phyloP scores from a whole-genome alignment of 2,113 vertebrate genomes.

The Cyprinodon brontotheroides region DNA sequence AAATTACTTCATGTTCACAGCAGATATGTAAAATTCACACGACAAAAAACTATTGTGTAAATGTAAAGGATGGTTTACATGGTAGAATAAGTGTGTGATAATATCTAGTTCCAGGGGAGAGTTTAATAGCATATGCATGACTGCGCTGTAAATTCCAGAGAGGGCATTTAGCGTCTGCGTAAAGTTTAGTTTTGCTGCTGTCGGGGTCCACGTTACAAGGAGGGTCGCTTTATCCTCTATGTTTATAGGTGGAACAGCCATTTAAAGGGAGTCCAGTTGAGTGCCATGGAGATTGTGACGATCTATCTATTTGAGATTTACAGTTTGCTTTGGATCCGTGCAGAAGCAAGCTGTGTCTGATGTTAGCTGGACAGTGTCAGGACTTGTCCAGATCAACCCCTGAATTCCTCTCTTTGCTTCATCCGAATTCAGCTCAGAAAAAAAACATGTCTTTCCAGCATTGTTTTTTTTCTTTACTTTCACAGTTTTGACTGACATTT shows the following conservation, averaged over 20 bases:
- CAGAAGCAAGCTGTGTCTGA: conserved; percentile 22
- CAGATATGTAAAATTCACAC: conserved; percentile 2
- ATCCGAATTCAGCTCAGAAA: conserved; percentile 8
- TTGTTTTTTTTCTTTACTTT: conserved; percentile 8
- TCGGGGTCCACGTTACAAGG: conserved; percentile 15
- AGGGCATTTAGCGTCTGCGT: conserved; percentile 52
- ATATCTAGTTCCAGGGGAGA: conserved; percentile 47
- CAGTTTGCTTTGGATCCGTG: conserved; percentile 27
- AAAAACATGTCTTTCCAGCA: conserved; percentile 9
- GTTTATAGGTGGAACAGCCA: conserved; percentile 39
- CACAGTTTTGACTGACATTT: conserved; percentile 14
- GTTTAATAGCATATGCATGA: conserved; percentile 63
- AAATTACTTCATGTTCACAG: conserved; percentile 7
- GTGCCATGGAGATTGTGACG: conserved; percentile 37
- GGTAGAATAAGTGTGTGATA: conserved; percentile 23
- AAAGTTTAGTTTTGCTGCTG: conserved; percentile 62
- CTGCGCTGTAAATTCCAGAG: conserved; percentile 59
- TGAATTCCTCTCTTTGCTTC: conserved; percentile 3
- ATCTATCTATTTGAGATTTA: conserved; percentile 42
- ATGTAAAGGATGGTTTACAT: conserved; percentile 9
- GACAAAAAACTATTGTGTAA: conserved; percentile 8
- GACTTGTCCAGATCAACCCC: conserved; percentile 26
- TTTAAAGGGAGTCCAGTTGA: conserved; percentile 42
- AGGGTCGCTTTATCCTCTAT: conserved; percentile 7
- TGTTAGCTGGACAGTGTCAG: conserved; percentile 23